Conservation (phyloP, 2,888 invertebrate genomes). For the Caenorhabditis afra region DNA sequence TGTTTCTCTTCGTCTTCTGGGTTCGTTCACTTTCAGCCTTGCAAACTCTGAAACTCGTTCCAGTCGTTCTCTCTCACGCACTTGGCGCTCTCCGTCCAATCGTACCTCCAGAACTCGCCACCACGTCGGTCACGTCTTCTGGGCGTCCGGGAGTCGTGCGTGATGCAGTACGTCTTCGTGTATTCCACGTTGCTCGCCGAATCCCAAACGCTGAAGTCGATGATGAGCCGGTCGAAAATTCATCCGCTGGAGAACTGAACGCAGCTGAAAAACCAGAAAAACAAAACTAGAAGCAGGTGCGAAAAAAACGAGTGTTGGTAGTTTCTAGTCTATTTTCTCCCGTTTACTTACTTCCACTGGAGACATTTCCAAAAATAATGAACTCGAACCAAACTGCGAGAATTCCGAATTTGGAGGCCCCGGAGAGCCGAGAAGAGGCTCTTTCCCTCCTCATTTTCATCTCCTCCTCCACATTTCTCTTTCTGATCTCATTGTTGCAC, state of each 20-base stretch:
- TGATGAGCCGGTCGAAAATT: not conserved
- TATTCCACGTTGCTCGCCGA: conserved; percentile 1
- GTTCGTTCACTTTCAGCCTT: not conserved
- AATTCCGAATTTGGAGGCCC: too few relatives aligned
- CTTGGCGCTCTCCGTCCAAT: not conserved
- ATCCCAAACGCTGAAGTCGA: not conserved
- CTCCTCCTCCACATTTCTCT: too few relatives aligned
- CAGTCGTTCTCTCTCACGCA: conserved; percentile 9
- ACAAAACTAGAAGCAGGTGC: not conserved
- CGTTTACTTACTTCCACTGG: too few relatives aligned
- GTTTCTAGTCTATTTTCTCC: too few relatives aligned
- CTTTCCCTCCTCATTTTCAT: too few relatives aligned
- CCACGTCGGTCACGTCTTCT: conserved; percentile 1
- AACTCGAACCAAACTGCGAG: too few relatives aligned
- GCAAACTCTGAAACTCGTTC: not conserved
- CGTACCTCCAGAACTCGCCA: not conserved
- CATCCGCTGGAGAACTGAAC: not conserved
- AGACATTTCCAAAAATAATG: too few relatives aligned
- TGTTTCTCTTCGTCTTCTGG: conserved; percentile 21
- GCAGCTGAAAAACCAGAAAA: too few relatives aligned
- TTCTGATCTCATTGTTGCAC: too few relatives aligned
- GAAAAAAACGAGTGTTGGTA: not conserved
- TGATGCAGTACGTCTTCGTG: conserved; percentile 26
- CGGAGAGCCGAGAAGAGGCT: too few relatives aligned
- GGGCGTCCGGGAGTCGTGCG: conserved; percentile 25